Base-by-base conservation (phyloP, 2,797 vertebrate genomes). In the Anableps anableps region DNA sequence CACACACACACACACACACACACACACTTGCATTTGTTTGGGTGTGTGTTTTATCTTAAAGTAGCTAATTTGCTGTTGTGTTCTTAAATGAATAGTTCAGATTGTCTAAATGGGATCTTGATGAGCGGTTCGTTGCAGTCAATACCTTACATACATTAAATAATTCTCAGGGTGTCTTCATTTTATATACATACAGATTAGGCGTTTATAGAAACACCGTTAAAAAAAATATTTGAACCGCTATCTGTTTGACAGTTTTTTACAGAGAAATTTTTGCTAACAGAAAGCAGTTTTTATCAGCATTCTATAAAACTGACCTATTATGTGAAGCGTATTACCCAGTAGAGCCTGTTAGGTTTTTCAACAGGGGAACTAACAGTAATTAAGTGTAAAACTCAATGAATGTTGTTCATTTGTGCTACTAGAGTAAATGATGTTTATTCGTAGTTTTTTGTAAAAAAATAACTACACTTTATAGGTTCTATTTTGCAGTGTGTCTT, bases 21-120 rank as follows among this genome's bases (percentile, higher is more conserved):
- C 76, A 76, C 80, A 78, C 76, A 81, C 45, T 45, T 17, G 16
- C 7, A 60, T 41, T 13, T 21, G 79, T 78, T 78, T 83, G 64
- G 31, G 68, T 72, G 29, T 51, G 51, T 88, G 86, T 89, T 82
- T 87, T 77, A 45, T 64, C 75, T 83, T 81, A 74, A 85, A 85
- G 83, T 82, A 73, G 83, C 75, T 81, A 77, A 75, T 79, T 53
- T 84, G 76, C 51, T 72, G 34, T 41, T 68, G 36, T 19, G 4
- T 5, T 68, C 13, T 41, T 68, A 41, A 68, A 68, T 26, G 21
- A 68, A 41, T 45, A n/a, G 23, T 70, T 70, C 21, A 23, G 38
- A n/a, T 41, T 43, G 26, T 70, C 34, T 41, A 41, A 17, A 23
- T 70, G 66, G 66, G 36, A 70, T 70, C 38, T 41, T 41, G 38